Evolutionary conservation across 2,113 vertebrate species (phyloP), one percentile per base, ranked within the genome.

Genomic region (Mungos mungo): DNA sequence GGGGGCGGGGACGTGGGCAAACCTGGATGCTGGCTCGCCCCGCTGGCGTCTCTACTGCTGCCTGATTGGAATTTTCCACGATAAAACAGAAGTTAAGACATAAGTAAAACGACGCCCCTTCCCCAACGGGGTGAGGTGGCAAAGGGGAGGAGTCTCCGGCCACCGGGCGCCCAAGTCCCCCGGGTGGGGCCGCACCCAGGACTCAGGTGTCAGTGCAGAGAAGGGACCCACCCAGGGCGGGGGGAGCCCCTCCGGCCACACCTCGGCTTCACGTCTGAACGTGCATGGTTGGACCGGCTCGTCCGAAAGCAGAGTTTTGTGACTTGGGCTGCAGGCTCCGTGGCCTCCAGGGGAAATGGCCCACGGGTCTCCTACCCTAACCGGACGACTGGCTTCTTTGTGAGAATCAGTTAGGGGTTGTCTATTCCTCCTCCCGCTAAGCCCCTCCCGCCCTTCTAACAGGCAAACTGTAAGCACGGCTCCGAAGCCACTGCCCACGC

Each of bases 321-420:
- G 2, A 68, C 11, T 47, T 60, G 3, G 14, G 35, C 50, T 25
- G 10, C 52, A 54, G 13, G n/a, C 25, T 27, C n/a, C 50, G 7
- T 0, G 5, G 33, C 7, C 63, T 23, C 57, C 38, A 0, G 35
- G 50, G 3, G 41, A 35, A 16, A 0, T 1, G 31, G 50, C 2
- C 12, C 31, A 3, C 1, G 60, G n/a, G 2, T 3, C 33, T 47
- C 16, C 77, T 4, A 7, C 16, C n/a, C 18, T 5, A 11, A 27
- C 45, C 2, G 2, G 0, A 2, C 0, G 11, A 9, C 1, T 1
- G 6, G 87, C 2, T 52, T 27, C 54, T 68, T 65, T 0, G 5
- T 7, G 2, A 29, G 47, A 50, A 35, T 25, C 27, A 2, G 0
- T 23, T 9, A 60, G 7, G 1, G 50, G 13, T 7, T 35, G 21